Evolutionary conservation across 2,113 vertebrate species (phyloP).

Genomic region (Hystrix brachyura): DNA sequence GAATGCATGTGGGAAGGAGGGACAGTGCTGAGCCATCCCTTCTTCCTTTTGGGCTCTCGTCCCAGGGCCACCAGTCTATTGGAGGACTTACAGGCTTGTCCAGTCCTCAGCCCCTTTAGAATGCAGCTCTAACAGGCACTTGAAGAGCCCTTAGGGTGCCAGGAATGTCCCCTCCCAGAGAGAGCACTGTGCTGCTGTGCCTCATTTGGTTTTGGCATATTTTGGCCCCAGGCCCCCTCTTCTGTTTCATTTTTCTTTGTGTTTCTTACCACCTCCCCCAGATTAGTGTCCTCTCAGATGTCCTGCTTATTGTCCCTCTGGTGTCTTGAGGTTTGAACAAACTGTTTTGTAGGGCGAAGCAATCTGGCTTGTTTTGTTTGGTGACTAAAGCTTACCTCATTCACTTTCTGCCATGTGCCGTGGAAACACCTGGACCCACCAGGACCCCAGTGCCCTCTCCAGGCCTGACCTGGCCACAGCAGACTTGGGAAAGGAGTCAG

Average conservation of each 20-base stretch:
- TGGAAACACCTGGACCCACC: background rate
- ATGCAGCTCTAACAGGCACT: background rate
- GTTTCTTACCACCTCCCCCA: background rate
- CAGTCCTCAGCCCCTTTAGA: background rate
- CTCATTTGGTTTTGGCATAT: background rate
- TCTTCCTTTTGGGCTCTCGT: background rate
- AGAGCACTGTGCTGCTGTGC: background rate
- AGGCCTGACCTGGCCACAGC: background rate
- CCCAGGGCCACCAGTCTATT: background rate
- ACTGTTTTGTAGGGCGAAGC: background rate
- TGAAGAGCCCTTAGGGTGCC: background rate
- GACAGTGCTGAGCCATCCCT: background rate
- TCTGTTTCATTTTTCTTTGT: background rate
- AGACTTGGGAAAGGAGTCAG: background rate
- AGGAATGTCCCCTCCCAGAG: background rate
- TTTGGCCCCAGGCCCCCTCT: background rate
- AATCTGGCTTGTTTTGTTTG: constrained; percentile 22
- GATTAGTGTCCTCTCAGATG: background rate
- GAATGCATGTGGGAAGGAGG: rapidly evolving
- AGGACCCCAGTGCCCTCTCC: background rate
- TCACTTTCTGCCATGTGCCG: background rate
- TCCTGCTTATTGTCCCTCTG: background rate
- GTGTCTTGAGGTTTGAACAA: background rate
- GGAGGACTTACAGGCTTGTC: background rate
- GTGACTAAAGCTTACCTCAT: background rate